These are phyloP conservation scores for Parnassius orleans DNA, from an alignment of 2,888 invertebrate genomes.

Conservation along the genomic window DNA sequence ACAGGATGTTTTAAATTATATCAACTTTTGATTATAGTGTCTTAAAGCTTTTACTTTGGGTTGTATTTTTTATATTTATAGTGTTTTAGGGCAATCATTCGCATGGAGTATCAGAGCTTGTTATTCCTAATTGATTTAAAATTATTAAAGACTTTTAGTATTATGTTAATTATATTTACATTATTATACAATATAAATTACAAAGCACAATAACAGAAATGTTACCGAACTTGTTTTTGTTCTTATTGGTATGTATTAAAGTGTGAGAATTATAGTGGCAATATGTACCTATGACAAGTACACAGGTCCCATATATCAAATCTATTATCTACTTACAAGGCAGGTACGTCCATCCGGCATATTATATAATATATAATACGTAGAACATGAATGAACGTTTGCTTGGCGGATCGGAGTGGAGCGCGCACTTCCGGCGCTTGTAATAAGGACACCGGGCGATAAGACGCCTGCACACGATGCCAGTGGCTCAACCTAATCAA, in stretches of 20 bases:
- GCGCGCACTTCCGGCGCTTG: constrained; percentile 70
- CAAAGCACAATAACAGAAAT: too few species aligned
- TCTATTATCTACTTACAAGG: constrained; percentile 45
- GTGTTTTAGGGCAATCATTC: too few species aligned
- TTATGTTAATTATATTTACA: too few species aligned
- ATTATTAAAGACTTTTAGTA: too few species aligned
- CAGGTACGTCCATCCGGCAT: constrained; percentile 45
- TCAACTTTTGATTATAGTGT: not conserved
- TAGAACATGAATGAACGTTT: constrained; percentile 72
- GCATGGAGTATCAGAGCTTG: too few species aligned
- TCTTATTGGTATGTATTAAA: too few species aligned
- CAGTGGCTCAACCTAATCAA: constrained; percentile 16
- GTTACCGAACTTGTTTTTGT: too few species aligned
- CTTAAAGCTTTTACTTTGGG: too few species aligned
- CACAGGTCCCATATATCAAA: constrained; percentile 1
- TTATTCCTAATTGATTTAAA: too few species aligned
- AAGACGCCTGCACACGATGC: constrained; percentile 37
- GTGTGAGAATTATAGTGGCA: not conserved
- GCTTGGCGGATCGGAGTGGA: constrained; percentile 52
- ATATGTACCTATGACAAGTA: not conserved
- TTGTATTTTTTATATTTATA: too few species aligned
- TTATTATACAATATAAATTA: too few species aligned
- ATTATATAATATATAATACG: constrained; percentile 56
- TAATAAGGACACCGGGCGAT: constrained; percentile 73
- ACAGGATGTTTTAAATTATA: not conserved